Conservation (phyloP, 2,797 vertebrate species). For the Thalassophryne amazonica region DNA sequence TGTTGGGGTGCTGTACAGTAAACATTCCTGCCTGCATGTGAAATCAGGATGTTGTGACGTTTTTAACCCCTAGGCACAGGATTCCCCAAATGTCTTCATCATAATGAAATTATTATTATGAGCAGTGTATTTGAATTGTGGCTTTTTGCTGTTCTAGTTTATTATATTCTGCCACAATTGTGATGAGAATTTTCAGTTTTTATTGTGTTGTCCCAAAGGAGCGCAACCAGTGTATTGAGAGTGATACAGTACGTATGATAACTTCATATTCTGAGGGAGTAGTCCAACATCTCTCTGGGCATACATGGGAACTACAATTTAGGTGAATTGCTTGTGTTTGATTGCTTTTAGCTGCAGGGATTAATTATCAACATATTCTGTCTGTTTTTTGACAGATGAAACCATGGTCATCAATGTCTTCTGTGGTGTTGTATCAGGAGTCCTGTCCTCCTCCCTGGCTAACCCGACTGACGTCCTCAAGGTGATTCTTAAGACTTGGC, state of each 20-base stretch:
- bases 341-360: background rate
- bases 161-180: no score
- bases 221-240: background rate
- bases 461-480: constrained; percentile 96
- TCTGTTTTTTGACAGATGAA: constrained; percentile 82
- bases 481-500: constrained; percentile 68
- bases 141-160: no score
- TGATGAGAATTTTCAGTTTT: no score
- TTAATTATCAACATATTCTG: background rate
- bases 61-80: no score
- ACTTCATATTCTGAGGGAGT: background rate
- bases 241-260: background rate
- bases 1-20: no score
- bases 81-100: no score
- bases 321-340: background rate
- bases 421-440: constrained; percentile 92
- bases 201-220: background rate
- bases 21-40: no score
- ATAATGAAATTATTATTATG: no score
- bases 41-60: no score
- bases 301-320: background rate
- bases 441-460: constrained; percentile 91
- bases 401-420: constrained; percentile 94
- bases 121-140: no score
- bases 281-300: background rate